Evolutionary conservation across 1,140 invertebrate genomes (phyloP).

Genomic region (Brachionus angularis): DNA sequence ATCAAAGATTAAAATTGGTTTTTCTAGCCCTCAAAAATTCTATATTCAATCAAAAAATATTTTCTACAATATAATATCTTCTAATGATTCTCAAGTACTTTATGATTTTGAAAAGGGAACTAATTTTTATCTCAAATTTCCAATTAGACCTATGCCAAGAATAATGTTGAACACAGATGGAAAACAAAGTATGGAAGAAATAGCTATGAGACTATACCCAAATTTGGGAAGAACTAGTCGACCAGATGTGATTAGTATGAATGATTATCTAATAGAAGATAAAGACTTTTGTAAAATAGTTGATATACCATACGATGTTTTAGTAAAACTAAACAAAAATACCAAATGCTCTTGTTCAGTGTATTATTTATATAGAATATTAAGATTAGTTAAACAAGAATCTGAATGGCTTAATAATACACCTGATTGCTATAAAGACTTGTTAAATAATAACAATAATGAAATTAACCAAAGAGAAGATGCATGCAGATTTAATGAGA

Average conservation of each 20-base stretch:
- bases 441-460: too few relatives aligned
- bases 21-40: background rate
- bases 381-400: background rate
- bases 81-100: background rate
- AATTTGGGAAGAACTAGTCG: background rate
- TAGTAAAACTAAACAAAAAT: background rate
- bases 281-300: background rate
- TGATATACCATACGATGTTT: background rate
- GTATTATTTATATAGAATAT: constrained; percentile 1
- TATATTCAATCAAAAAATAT: background rate
- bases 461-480: too few relatives aligned
- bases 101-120: background rate
- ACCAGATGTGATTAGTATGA: background rate
- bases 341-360: background rate
- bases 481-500: too few relatives aligned
- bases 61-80: background rate
- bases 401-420: background rate
- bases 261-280: background rate
- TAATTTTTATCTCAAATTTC: background rate
- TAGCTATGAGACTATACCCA: background rate
- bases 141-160: background rate
- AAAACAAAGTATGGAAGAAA: background rate
- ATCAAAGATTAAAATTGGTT: background rate
- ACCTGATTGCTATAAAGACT: background rate
- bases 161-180: background rate